phyloP scores from a whole-genome alignment of 1,140 invertebrate species.

The Lordiphosa collinella region DNA sequence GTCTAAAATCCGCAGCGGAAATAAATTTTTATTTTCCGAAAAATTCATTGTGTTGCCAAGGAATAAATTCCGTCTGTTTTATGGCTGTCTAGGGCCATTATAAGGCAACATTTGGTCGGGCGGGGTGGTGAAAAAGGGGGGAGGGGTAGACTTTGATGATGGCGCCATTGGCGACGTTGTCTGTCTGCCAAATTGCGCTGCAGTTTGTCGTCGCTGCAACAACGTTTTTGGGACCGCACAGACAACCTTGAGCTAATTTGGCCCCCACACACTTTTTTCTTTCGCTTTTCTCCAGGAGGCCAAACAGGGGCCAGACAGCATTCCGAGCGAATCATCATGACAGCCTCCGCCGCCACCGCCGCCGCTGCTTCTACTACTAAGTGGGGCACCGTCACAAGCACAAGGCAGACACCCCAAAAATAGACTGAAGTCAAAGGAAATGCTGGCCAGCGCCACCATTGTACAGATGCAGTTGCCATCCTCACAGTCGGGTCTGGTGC shows the following conservation, averaged over 20 bases:
- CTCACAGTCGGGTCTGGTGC: slow-evolving; percentile 52
- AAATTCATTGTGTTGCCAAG: slow-evolving; percentile 25
- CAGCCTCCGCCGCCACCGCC: slow-evolving; percentile 41
- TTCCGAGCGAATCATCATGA: slow-evolving; percentile 69
- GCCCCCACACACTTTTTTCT: slow-evolving; percentile 14
- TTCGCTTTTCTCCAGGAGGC: slow-evolving; percentile 51
- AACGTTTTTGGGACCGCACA: slow-evolving; percentile 14
- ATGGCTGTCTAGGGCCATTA: slow-evolving; percentile 70
- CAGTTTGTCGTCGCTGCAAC: slow-evolving; percentile 32
- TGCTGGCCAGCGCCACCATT: slow-evolving; percentile 42
- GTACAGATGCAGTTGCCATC: slow-evolving; percentile 54
- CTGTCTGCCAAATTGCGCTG: slow-evolving; percentile 66
- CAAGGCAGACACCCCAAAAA: slow-evolving; percentile 66
- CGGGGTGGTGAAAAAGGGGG: background rate
- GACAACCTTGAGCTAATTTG: slow-evolving; percentile 78
- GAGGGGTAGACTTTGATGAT: slow-evolving; percentile 53
- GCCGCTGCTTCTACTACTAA: slow-evolving; percentile 43
- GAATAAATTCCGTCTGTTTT: slow-evolving; percentile 69
- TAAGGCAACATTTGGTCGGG: slow-evolving; percentile 20
- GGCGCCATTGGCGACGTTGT: slow-evolving; percentile 32
- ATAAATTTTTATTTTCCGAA: slow-evolving; percentile 55
- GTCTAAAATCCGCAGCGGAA: slow-evolving; percentile 41
- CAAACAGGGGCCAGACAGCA: slow-evolving; percentile 60
- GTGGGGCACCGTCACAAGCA: slow-evolving; percentile 69
- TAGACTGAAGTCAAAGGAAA: slow-evolving; percentile 47